These are phyloP conservation scores for Channa maculata DNA, from an alignment of 2,113 vertebrate species.

Conservation along the genomic window DNA sequence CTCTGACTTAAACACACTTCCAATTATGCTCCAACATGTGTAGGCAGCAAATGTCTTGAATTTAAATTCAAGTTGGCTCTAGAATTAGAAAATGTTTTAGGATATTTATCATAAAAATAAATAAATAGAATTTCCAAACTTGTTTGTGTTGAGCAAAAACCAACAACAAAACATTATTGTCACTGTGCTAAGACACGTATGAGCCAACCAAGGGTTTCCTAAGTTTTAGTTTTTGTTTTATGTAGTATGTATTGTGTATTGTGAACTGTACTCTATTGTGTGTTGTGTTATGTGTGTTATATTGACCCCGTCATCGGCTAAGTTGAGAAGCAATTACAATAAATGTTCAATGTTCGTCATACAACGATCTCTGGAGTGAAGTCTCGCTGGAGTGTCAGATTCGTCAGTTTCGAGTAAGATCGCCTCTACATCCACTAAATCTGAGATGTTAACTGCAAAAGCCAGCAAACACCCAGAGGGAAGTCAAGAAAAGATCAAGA, in stretches of 20 bases:
- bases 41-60: conserved; percentile 1
- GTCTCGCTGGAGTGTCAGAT: too few relatives aligned
- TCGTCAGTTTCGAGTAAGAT: too few relatives aligned
- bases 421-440: neutral
- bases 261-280: too few relatives aligned
- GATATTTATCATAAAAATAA: neutral
- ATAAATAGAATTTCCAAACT: conserved; percentile 2
- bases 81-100: conserved; percentile 5
- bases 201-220: too few relatives aligned
- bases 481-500: neutral
- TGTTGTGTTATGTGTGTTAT: too few relatives aligned
- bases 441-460: neutral
- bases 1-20: conserved; percentile 27
- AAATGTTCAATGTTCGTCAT: too few relatives aligned
- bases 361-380: too few relatives aligned
- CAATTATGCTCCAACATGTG: conserved; percentile 39
- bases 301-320: too few relatives aligned
- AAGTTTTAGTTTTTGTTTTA: too few relatives aligned
- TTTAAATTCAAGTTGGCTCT: conserved; percentile 16
- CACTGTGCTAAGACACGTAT: neutral
- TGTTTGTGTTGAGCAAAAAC: neutral
- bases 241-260: too few relatives aligned
- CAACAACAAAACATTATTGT: neutral
- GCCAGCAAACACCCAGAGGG: neutral
- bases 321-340: too few relatives aligned